Base-by-base conservation (phyloP, 2,113 vertebrate genomes). In the Aspidoscelis tigris region DNA sequence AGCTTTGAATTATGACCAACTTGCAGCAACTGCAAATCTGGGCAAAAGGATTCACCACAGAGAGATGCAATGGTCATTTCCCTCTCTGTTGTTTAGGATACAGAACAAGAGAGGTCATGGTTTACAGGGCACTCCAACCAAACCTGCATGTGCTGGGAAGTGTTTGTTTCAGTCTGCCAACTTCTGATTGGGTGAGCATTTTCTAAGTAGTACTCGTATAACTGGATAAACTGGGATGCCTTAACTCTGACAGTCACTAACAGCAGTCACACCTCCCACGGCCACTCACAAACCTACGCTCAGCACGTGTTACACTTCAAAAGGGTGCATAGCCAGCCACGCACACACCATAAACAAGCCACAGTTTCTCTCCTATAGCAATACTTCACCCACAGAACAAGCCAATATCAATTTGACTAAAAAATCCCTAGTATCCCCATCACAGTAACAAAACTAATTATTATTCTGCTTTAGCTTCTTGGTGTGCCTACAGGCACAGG, bases 41-140 rank as follows among this genome's bases (percentile, higher is more conserved):
- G 68, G 76, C 76, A n/a, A 33, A 78, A 80, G 79, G 5, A 26
- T 7, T 18, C 1, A 12, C 75, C 69, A 84, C n/a, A 69, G 79
- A 81, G 89, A 64, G n/a, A 47, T 84, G 20, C 68, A 84, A 65
- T 64, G 41, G 41, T 24, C 53, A 21, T 84, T 26, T 9, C 33
- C 26, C 26, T 72, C 68, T 9, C 26, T 50, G 26, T 10, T 50
- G 24, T 22, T 64, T 11, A 0, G 44, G 65, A 43, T 21, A 47
- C 7, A 77, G 24, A 41, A 53, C 14, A 50, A 12, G 33, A 71
- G 22, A 18, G 50, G 50, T 4, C 21, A 41, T 1, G 41, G 68
- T 33, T 47, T 12, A 55, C 16, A 64, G 43, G 68, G 47, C 43
- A 70, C 24, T 78, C 55, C 50, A 44, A 55, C 55, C n/a, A 4